Evolutionary conservation across 2,888 invertebrate species (phyloP), one percentile per base, ranked within the genome.

Genomic region (Crossocerus cetratus): DNA sequence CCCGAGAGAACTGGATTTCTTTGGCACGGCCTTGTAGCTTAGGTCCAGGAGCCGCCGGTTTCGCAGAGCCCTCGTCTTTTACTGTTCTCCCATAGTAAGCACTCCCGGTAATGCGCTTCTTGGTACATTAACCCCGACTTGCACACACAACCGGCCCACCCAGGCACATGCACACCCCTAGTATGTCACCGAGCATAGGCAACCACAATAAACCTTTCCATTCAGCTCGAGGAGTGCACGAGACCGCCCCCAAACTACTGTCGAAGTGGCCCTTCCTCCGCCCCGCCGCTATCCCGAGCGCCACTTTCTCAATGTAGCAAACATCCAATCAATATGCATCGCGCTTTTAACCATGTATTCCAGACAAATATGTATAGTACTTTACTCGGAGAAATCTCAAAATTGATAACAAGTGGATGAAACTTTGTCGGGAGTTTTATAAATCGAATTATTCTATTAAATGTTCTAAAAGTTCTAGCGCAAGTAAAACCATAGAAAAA

Each of bases 121-220:
- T 84, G 85, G 86, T 87, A 84, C 88, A 88, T 88, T 87, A 88
- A 88, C 86, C 84, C 77, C 81, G 78, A 74, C 77, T 75, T 68
- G 74, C 77, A 71, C 78, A 74, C 78, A 74, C 32, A 42, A 14
- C 45, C 32, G 14, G 13, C 20, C 56, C 45, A 21, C 20, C 65
- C 21, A 54, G 45, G 23, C 45, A 57, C 79, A 73, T 61, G 62
- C 68, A 69, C 32, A 32, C 5, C 5, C 32, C 32, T 32, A 32
- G 32, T 23, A 66, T 18, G 67, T 59, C 66, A 57, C 54, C 18
- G 18, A 42, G 69, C 59, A 70, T 59, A 20, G 16, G 59, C 53
- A 21, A 56, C 54, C 57, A 68, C 77, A 77, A 75, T 75, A 81
- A 78, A 57, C 65, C 69, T 65, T 77, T 74, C 61, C 64, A 57